Conservation (phyloP, 2,113 vertebrate genomes). For the Indri indri region DNA sequence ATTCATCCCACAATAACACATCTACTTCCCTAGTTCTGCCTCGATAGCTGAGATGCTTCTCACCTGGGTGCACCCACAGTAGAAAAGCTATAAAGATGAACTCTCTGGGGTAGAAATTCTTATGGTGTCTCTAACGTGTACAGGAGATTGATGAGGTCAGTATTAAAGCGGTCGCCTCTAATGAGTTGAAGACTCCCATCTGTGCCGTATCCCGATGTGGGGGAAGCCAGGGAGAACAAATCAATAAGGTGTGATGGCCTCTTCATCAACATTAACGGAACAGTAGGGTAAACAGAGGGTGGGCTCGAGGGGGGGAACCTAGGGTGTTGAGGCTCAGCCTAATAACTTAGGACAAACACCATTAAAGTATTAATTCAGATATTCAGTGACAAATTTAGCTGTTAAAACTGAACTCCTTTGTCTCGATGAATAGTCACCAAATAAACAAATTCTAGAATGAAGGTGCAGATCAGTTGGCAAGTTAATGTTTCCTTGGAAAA, state of each 20-base stretch:
- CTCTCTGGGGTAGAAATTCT: conserved; percentile 51
- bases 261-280: conserved; percentile 79
- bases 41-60: conserved; percentile 58
- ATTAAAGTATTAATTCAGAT: conserved; percentile 76
- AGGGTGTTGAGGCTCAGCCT: conserved; percentile 67
- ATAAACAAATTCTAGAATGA: neutral
- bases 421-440: conserved; percentile 11
- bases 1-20: neutral
- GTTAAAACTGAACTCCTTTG: neutral
- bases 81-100: conserved; percentile 59
- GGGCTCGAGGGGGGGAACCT: neutral
- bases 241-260: conserved; percentile 78
- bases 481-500: neutral
- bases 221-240: conserved; percentile 66
- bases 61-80: conserved; percentile 26
- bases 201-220: conserved; percentile 68
- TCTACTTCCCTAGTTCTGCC: conserved; percentile 58
- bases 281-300: conserved; percentile 50
- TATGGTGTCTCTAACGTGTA: conserved; percentile 54
- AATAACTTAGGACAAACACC: conserved; percentile 68
- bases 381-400: conserved; percentile 31
- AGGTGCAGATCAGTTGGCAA: neutral
- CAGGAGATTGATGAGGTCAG: conserved; percentile 74
- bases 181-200: conserved; percentile 81
- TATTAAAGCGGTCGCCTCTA: conserved; percentile 75